A percentile compares a stretch with the other conserved stretches of the same genome.
Evolutionary conservation across 2,113 vertebrate species (phyloP).

Genomic region (Geococcyx californianus): DNA sequence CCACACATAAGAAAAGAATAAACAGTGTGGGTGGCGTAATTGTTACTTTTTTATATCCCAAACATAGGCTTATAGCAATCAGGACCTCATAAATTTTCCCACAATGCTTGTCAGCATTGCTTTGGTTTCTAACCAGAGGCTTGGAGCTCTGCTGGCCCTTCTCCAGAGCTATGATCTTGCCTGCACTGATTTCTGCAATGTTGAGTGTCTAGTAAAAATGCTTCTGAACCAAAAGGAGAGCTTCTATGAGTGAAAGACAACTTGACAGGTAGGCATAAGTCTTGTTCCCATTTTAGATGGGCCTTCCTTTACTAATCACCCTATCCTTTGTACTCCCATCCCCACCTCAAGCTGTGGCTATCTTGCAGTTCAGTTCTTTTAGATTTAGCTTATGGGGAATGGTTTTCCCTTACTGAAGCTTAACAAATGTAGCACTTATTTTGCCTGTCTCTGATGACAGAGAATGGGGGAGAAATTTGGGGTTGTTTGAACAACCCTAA

Average conservation of each 20-base stretch:
- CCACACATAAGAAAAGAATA: conserved; percentile 8
- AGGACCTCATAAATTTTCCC: conserved; percentile 44
- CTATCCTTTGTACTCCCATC: neutral
- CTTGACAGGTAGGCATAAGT: neutral
- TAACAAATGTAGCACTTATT: neutral
- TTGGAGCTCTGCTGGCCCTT: conserved; percentile 46
- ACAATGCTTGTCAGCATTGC: neutral
- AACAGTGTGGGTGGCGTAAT: conserved; percentile 53
- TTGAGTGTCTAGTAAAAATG: neutral
- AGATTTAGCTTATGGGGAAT: neutral
- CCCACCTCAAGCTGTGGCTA: neutral
- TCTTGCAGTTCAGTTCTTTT: neutral
- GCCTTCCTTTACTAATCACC: neutral
- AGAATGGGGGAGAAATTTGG: neutral
- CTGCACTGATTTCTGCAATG: neutral
- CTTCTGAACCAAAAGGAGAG: neutral
- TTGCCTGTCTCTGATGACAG: neutral
- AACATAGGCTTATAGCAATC: conserved; percentile 26
- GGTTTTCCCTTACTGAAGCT: neutral
- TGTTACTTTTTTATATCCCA: conserved; percentile 19
- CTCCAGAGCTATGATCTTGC: conserved; percentile 31
- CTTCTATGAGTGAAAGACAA: neutral
- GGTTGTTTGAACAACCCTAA: neutral
- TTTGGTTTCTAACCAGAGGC: neutral
- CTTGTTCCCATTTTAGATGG: neutral